These are phyloP conservation scores for Cranoglanis bouderius DNA, from an alignment of 2,113 vertebrate genomes.

Conservation along the genomic window DNA sequence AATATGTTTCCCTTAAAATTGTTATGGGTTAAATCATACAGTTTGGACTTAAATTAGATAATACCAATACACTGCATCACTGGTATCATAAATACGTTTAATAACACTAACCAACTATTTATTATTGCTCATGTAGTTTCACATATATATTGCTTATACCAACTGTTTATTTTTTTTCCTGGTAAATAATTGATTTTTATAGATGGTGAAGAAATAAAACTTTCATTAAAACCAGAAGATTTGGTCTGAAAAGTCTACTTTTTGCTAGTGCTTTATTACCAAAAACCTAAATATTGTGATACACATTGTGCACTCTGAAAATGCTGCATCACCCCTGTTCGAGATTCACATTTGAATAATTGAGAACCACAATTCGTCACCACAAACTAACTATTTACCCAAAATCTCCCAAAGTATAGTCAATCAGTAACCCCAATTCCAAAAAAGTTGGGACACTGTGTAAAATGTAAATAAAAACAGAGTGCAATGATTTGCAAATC, in stretches of 20 bases:
- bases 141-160: not conserved
- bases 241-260: not conserved
- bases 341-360: not conserved
- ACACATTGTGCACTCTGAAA: not conserved
- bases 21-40: not conserved
- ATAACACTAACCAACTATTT: not conserved
- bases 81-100: not conserved
- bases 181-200: not conserved
- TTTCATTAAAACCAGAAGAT: not conserved
- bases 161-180: not conserved
- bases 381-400: not conserved
- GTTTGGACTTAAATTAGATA: not conserved
- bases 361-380: not conserved
- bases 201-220: not conserved
- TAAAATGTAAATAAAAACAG: too few relatives aligned
- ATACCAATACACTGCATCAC: not conserved
- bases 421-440: too few relatives aligned
- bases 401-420: not conserved
- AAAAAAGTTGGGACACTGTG: too few relatives aligned
- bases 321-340: not conserved
- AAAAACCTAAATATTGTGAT: not conserved
- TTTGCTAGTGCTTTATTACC: not conserved
- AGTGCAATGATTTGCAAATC: too few relatives aligned
- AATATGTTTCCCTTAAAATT: not conserved
- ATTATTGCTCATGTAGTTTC: not conserved